Base-by-base conservation (phyloP, 2,888 invertebrate genomes). In the Ophion obscuratus region DNA sequence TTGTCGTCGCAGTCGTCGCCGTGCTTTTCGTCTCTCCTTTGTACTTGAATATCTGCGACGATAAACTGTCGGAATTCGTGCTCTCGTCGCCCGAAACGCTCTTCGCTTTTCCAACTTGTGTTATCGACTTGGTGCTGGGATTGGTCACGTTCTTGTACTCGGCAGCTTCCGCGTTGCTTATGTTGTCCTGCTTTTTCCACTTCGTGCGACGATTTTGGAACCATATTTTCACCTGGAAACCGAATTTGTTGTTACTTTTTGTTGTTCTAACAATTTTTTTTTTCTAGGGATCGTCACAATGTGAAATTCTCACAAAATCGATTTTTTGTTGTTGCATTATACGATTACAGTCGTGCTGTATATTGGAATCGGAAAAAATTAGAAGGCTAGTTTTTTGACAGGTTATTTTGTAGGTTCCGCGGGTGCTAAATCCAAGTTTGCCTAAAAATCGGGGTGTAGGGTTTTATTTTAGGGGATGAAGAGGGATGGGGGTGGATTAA, bases 111-210 rank as follows among this genome's bases (percentile, higher is more conserved):
- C 78, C 83, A 44, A 68, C 36, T n/a, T 61, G 57, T 57, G 71
- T 40, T 24, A 84, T 11, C 73, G 47, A 47, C 47, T 47, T 47
- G 47, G 3, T 47, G 47, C 90, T 91, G 20, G 91, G 90, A 67
- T 88, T 91, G 70, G 86, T 92, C 88, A 95, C 95, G 88, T 95
- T 96, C 92, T 97, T 97, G 92, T 97, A 96, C 92, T 98, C 98
- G 0, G 98, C 97, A 2, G 97, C 97, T 94, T 98, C 98, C 24
- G 98, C 97, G 93, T 97, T 98, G 85, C 97, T 96, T 80, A 98
- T 97, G 95, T 98, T 98, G 94, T 98, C 98, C 94, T 98, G 98
- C 94, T 98, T 98, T 95, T 98, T 99, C 97, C 97, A 97, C 92
- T 97, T 97, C 31, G 97, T 97, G 81, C 97, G 95, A 94, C 98